These are phyloP conservation scores for Zoanthus sociatus DNA, from an alignment of 92 coral and sea anemone species.

Conservation along the genomic window DNA sequence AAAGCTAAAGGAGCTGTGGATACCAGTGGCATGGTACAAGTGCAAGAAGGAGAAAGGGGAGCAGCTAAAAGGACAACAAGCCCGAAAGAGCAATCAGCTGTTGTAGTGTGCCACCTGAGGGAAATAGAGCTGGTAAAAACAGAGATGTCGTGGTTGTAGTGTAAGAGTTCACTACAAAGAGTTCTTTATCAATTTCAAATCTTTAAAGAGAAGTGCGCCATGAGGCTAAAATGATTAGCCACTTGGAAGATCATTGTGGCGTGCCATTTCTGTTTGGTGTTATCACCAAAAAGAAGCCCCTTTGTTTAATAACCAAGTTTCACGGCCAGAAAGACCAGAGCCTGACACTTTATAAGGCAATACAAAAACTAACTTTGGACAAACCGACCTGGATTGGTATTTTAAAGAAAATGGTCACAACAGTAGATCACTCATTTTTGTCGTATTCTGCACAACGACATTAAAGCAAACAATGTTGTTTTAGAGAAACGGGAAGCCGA, in stretches of 20 bases:
- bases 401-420: too few relatives aligned
- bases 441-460: too few relatives aligned
- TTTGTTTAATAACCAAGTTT: too few relatives aligned
- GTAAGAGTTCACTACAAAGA: neutral
- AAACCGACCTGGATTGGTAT: too few relatives aligned
- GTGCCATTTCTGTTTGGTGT: slow-evolving; percentile 31
- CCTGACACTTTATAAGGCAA: too few relatives aligned
- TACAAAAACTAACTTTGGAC: too few relatives aligned
- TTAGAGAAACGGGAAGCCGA: too few relatives aligned
- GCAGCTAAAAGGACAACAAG: neutral
- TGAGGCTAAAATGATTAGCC: slow-evolving; percentile 33
- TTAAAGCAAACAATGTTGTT: too few relatives aligned
- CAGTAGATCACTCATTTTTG: too few relatives aligned
- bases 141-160: neutral
- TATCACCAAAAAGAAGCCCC: slow-evolving; percentile 23
- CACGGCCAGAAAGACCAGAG: too few relatives aligned
- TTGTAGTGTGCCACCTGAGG: neutral
- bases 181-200: neutral
- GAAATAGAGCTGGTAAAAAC: neutral
- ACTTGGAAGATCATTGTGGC: slow-evolving; percentile 33
- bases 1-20: neutral
- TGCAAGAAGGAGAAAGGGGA: neutral
- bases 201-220: slow-evolving; percentile 27
- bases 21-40: neutral
- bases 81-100: neutral